Conservation (phyloP, 1,140 invertebrate species). For the Panagrolaimus sp. region DNA sequence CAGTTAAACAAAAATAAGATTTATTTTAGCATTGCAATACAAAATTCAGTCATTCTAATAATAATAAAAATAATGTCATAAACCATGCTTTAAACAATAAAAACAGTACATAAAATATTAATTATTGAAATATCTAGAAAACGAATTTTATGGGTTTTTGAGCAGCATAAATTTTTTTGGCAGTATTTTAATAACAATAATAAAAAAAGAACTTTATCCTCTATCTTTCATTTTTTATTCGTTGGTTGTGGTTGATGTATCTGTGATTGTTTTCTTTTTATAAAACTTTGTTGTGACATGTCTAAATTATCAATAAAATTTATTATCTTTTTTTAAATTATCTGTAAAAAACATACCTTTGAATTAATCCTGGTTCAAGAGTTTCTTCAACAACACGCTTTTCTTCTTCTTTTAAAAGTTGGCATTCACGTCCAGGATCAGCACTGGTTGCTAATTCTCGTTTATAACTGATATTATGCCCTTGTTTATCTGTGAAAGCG, state of each 20-base stretch:
- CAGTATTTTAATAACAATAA: too few relatives aligned
- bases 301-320: constrained; percentile 26
- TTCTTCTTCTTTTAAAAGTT: constrained; percentile 48
- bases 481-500: constrained; percentile 36
- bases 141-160: too few relatives aligned
- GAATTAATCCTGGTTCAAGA: constrained; percentile 49
- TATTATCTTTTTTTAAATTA: constrained; percentile 3
- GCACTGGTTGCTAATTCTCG: constrained; percentile 42
- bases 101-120: too few relatives aligned
- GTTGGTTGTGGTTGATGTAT: constrained; percentile 18
- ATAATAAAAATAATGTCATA: too few relatives aligned
- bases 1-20: too few relatives aligned
- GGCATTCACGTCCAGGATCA: constrained; percentile 41
- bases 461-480: constrained; percentile 43
- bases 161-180: too few relatives aligned
- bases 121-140: too few relatives aligned
- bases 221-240: background rate
- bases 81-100: too few relatives aligned
- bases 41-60: too few relatives aligned
- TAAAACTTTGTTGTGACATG: constrained; percentile 53
- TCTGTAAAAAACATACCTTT: constrained; percentile 26
- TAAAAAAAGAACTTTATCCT: too few relatives aligned
- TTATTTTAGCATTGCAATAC: too few relatives aligned
- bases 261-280: constrained; percentile 53
- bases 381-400: constrained; percentile 46